These are phyloP conservation scores for Antedon mediterranea DNA, from an alignment of 53 echinoderm and acorn worm genomes.

Conservation along the genomic window DNA sequence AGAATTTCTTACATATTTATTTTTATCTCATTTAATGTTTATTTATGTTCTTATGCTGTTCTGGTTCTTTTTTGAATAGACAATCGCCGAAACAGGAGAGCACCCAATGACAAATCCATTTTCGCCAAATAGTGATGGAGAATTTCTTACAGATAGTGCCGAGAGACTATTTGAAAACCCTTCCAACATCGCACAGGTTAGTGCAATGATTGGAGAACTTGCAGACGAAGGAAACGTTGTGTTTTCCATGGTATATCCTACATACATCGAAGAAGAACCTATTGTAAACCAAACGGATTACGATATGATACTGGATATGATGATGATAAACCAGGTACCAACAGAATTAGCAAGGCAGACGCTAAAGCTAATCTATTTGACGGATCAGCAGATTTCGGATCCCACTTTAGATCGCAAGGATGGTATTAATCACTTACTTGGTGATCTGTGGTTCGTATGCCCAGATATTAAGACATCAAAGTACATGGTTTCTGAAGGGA, in stretches of 20 bases:
- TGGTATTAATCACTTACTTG: neutral
- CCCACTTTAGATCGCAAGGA: constrained; percentile 5
- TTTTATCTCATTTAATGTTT: too few species aligned
- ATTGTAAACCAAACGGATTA: neutral
- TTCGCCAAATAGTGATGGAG: neutral
- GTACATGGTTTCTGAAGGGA: neutral
- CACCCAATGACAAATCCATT: neutral
- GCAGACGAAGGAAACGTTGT: constrained; percentile 10
- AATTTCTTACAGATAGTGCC: neutral
- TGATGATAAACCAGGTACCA: neutral
- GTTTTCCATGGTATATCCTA: neutral
- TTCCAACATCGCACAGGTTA: neutral
- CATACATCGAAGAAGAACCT: neutral
- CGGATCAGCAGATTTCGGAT: neutral
- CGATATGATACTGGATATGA: neutral
- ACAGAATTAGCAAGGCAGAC: neutral
- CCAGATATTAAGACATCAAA: neutral
- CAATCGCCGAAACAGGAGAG: neutral
- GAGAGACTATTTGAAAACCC: neutral
- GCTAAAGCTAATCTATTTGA: neutral
- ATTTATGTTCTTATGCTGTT: too few species aligned
- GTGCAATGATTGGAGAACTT: constrained; percentile 6
- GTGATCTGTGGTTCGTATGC: neutral
- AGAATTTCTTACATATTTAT: neutral
- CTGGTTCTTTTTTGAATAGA: neutral